These are phyloP conservation scores for Boleophthalmus pectinirostris DNA, from an alignment of 2,113 vertebrate species.

Conservation along the genomic window DNA sequence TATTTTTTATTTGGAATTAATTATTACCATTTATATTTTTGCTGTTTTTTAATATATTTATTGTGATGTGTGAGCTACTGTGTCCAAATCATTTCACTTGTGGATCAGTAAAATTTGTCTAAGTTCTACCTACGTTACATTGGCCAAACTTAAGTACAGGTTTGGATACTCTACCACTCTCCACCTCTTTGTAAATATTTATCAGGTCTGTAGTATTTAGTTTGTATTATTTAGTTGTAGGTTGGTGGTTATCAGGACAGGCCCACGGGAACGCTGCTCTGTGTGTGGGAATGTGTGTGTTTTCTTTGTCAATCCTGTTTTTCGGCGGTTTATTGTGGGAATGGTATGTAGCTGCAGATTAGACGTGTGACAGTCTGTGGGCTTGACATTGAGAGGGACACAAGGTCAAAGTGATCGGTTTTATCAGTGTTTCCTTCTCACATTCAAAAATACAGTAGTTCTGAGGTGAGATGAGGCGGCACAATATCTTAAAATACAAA, in stretches of 20 bases:
- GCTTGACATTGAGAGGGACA: constrained; percentile 23
- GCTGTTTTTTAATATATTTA: no score
- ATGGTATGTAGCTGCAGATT: constrained; percentile 68
- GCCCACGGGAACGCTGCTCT: constrained; percentile 48
- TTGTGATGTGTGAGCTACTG: no score
- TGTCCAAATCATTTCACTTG: no score
- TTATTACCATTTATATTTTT: no score
- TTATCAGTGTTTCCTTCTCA: background rate
- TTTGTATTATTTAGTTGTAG: constrained; percentile 48
- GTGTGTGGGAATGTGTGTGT: constrained; percentile 68
- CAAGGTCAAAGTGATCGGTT: constrained; percentile 12
- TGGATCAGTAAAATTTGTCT: no score
- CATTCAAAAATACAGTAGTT: background rate
- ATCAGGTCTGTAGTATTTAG: constrained; percentile 31
- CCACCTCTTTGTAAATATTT: constrained; percentile 52
- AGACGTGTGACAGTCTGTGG: constrained; percentile 38
- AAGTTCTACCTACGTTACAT: background rate
- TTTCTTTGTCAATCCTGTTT: constrained; percentile 68
- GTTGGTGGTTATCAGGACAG: constrained; percentile 58
- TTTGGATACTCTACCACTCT: background rate
- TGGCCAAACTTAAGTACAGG: background rate
- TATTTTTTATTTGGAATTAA: no score
- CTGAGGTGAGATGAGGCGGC: background rate
- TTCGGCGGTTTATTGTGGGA: constrained; percentile 68
- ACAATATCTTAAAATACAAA: no score